These are phyloP conservation scores for Psammodynastes pulverulentus DNA, from an alignment of 2,113 vertebrate genomes.

Conservation along the genomic window DNA sequence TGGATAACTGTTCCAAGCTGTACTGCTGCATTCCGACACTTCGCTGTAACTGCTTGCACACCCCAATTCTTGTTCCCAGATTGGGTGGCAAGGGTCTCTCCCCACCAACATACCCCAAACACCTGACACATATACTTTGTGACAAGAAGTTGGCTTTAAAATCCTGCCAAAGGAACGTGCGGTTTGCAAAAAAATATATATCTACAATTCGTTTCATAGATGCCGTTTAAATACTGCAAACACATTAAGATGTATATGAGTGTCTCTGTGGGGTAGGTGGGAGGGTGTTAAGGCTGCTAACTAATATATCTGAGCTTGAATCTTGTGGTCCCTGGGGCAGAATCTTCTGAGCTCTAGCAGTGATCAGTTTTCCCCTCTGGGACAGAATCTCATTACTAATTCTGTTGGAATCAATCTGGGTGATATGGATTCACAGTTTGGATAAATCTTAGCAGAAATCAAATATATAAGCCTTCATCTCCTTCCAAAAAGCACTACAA, in stretches of 20 bases:
- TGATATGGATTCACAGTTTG: background rate
- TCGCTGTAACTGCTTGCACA: background rate
- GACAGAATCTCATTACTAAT: background rate
- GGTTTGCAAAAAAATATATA: background rate
- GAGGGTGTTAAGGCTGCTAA: background rate
- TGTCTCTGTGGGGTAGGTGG: background rate
- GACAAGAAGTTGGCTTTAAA: background rate
- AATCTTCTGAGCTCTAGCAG: background rate
- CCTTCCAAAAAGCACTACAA: background rate
- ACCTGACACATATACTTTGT: background rate
- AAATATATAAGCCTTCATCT: background rate
- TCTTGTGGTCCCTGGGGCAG: background rate
- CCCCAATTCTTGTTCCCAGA: background rate
- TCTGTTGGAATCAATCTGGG: background rate
- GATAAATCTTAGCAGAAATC: background rate
- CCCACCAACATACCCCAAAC: background rate
- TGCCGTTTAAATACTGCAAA: background rate
- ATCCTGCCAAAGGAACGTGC: background rate
- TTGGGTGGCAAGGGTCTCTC: background rate
- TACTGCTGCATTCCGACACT: background rate
- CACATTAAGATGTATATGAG: background rate
- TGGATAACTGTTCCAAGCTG: conserved; percentile 14
- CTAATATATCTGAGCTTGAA: background rate
- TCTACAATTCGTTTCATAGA: background rate
- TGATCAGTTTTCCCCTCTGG: background rate